Evolutionary conservation across 2,113 vertebrate species (phyloP), one percentile per base, ranked within the genome.

Genomic region (Podarcis raffonei): DNA sequence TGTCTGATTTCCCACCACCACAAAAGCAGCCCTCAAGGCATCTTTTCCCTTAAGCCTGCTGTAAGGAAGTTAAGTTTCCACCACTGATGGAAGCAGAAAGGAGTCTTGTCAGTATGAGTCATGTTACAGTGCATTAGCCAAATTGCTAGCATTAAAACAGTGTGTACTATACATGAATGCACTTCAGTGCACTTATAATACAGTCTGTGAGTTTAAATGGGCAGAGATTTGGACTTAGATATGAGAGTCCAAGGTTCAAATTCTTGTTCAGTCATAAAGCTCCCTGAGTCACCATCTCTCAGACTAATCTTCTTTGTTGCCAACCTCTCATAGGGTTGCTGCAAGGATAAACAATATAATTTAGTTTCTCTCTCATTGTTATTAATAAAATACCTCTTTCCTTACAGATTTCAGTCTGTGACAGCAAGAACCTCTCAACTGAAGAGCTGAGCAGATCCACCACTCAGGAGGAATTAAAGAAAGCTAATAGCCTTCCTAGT

Each of bases 381-480:
- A 76, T 86, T 74, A 13, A 2, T 83, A 78, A 59, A 35, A 86
- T 4, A 77, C 65, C 93, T 25, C 90, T 30, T 93, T 95, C 94
- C 59, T 92, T 87, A 80, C 91, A 97, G 97, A 94, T 92, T 90
- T 84, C 81, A 66, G 94, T 89, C 89, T 94, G 71, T 91, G 96
- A 96, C 88, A 95, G 97, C 86, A 96, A 82, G 89, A 95, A 93
- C 75, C 94, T 87, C 90, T 95, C 92, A 37, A 89, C 94, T 30
- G 95, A 96, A 94, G 96, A 96, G 48, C 88, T 91, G 32, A 83
- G 62, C 87, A 92, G 82, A 83, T 89, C 92, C 81, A 91, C 94
- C 90, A 87, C 81, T 62, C 93, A 95, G 69, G 97, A 97, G 79
- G 96, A 97, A 57, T 89, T 94, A 88, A 96, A 94, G 93, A 96